Conservation (phyloP, 2,888 invertebrate species). For the Drosophila falleni region DNA sequence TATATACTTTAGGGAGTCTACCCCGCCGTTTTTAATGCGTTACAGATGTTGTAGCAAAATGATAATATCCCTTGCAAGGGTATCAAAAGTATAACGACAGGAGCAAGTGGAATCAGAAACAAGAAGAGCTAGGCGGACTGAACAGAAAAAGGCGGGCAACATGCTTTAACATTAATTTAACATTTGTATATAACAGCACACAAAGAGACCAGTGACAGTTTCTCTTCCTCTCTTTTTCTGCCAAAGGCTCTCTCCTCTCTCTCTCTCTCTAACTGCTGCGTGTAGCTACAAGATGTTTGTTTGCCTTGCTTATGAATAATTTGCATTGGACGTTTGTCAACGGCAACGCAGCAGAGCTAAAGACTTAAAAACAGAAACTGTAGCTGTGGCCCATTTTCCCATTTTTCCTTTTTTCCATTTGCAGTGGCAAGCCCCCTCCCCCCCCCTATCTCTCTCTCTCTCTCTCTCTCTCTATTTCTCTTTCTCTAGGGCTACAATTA, state of each 20-base stretch:
- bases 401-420: neutral
- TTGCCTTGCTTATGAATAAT: conserved; percentile 74
- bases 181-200: conserved; percentile 42
- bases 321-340: conserved; percentile 65
- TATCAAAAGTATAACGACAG: conserved; percentile 1
- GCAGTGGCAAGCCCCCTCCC: neutral
- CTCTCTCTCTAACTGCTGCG: conserved; percentile 3
- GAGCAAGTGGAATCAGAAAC: neutral
- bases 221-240: neutral
- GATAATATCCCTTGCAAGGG: neutral
- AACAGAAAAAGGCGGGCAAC: conserved; percentile 30
- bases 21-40: too few relatives aligned
- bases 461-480: neutral
- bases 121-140: conserved; percentile 5
- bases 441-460: neutral
- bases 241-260: neutral
- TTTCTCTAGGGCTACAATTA: conserved; percentile 30
- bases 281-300: conserved; percentile 64
- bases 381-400: conserved; percentile 33
- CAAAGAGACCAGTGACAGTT: conserved; percentile 31
- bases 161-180: conserved; percentile 67
- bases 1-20: too few relatives aligned
- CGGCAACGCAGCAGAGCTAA: conserved; percentile 23
- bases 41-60: neutral
- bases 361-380: conserved; percentile 36